Conservation (phyloP, 2,888 invertebrate genomes). For the Lucinisca nassula region DNA sequence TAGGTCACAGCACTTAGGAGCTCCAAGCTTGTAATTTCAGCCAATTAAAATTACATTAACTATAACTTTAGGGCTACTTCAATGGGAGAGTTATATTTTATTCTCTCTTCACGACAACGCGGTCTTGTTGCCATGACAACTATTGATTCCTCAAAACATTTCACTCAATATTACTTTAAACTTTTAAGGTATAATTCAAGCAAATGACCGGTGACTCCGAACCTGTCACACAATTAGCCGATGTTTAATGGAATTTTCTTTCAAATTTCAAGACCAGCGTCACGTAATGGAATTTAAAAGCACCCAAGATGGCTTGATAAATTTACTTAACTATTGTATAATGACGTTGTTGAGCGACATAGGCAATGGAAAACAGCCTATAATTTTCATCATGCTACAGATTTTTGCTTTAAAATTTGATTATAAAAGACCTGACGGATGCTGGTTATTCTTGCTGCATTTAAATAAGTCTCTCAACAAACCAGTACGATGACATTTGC, state of each 20-base stretch:
- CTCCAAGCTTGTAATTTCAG: neutral
- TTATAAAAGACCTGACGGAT: neutral
- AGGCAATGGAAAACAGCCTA: slow-evolving; percentile 44
- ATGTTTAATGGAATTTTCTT: slow-evolving; percentile 54
- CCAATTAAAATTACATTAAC: slow-evolving; percentile 11
- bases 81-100: neutral
- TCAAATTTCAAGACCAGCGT: slow-evolving; percentile 52
- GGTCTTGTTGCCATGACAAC: slow-evolving; percentile 2
- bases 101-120: neutral
- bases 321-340: slow-evolving; percentile 51
- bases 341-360: slow-evolving; percentile 41
- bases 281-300: slow-evolving; percentile 43
- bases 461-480: neutral
- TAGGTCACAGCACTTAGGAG: neutral
- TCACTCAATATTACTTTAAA: slow-evolving; percentile 6
- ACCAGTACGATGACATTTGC: too few species aligned
- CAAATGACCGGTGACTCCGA: slow-evolving; percentile 61
- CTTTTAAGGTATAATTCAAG: slow-evolving; percentile 52
- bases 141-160: neutral
- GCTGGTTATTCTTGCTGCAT: neutral
- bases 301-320: slow-evolving; percentile 38
- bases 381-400: neutral
- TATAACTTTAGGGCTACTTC: slow-evolving; percentile 5
- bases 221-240: slow-evolving; percentile 55
- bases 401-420: neutral